Evolutionary conservation across 2,888 invertebrate species (phyloP).

Genomic region (Trileptium ribeirensis): DNA sequence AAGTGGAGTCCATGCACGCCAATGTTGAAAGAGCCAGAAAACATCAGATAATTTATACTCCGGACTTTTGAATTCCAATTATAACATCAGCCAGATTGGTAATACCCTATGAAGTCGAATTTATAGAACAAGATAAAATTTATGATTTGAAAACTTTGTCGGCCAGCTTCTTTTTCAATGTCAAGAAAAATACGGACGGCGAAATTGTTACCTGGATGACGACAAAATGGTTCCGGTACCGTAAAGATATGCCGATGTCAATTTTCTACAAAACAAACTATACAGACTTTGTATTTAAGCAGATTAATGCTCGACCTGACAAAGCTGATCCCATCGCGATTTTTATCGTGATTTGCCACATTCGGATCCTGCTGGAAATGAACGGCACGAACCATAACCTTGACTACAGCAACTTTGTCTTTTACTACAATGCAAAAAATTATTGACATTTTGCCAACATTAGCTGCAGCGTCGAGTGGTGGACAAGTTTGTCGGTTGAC

Average conservation of each 20-base stretch:
- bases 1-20: conserved; percentile 18
- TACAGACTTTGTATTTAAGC: background rate
- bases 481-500: too few relatives aligned
- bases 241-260: background rate
- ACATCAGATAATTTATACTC: background rate
- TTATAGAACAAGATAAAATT: background rate
- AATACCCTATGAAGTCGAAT: background rate
- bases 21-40: background rate
- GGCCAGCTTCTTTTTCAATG: background rate
- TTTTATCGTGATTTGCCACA: too few relatives aligned
- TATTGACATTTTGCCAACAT: too few relatives aligned
- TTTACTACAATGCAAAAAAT: too few relatives aligned
- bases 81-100: background rate
- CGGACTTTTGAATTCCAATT: background rate
- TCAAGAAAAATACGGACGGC: background rate
- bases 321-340: background rate
- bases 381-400: too few relatives aligned
- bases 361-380: too few relatives aligned
- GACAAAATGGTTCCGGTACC: background rate
- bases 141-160: background rate
- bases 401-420: too few relatives aligned
- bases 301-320: background rate
- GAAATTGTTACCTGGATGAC: background rate
- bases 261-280: background rate
- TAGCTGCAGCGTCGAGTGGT: too few relatives aligned